Evolutionary conservation across 2,113 vertebrate species (phyloP).

Genomic region (Aegypius monachus): DNA sequence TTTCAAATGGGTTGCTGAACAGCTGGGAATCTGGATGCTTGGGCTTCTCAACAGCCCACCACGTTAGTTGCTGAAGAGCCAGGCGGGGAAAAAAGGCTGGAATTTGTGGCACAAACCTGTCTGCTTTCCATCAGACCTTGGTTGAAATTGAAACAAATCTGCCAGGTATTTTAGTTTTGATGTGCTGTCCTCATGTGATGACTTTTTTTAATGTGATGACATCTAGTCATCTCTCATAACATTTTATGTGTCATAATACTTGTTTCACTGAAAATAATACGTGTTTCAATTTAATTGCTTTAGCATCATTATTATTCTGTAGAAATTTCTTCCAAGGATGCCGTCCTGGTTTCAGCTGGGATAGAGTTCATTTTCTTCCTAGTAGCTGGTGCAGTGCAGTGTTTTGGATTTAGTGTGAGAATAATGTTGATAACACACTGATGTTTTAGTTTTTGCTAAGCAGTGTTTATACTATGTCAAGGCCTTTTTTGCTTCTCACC

Average conservation of each 20-base stretch:
- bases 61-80: neutral
- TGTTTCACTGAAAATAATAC: neutral
- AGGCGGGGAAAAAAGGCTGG: neutral
- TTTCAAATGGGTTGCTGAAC: conserved; percentile 59
- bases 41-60: conserved; percentile 47
- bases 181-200: neutral
- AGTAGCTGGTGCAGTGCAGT: too few species aligned
- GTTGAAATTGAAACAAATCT: neutral
- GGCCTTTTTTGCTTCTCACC: neutral
- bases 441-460: too few species aligned
- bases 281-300: neutral
- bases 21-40: conserved; percentile 63
- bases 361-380: too few species aligned
- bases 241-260: conserved; percentile 1
- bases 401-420: too few species aligned
- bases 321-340: neutral
- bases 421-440: too few species aligned
- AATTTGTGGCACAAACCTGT: neutral
- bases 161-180: neutral
- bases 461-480: neutral
- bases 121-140: neutral
- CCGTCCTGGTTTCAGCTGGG: too few species aligned
- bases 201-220: neutral
- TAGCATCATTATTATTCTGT: neutral
- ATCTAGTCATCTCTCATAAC: neutral